Evolutionary conservation across 2,113 vertebrate species (phyloP).

Genomic region (Ahaetulla prasina): DNA sequence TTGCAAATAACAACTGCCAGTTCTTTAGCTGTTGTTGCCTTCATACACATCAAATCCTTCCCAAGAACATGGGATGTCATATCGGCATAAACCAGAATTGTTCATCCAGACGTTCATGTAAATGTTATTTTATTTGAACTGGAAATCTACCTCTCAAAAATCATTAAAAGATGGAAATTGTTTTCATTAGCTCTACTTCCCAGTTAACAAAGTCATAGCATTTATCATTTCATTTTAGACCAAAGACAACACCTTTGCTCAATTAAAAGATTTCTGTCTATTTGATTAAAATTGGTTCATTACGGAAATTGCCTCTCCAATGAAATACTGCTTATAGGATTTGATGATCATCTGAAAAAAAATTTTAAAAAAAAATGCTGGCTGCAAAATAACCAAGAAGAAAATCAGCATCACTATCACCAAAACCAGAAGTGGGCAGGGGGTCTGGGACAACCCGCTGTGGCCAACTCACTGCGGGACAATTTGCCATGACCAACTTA

Average conservation of each 20-base stretch:
- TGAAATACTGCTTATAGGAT: background rate
- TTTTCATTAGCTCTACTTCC: background rate
- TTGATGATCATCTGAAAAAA: background rate
- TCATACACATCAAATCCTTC: background rate
- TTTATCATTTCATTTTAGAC: background rate
- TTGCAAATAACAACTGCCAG: background rate
- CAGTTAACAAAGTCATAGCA: background rate
- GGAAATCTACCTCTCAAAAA: background rate
- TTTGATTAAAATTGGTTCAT: background rate
- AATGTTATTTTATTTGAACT: background rate
- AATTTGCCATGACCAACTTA: background rate
- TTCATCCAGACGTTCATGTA: background rate
- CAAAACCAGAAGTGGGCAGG: background rate
- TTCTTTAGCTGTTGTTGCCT: background rate
- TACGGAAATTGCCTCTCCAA: background rate
- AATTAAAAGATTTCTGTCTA: background rate
- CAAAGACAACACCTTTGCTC: background rate
- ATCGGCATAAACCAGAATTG: background rate
- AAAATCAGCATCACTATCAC: background rate
- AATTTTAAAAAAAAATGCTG: background rate
- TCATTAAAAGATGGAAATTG: background rate
- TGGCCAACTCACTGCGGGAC: accelerated
- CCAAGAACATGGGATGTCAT: background rate
- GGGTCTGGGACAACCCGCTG: background rate
- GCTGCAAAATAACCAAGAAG: background rate